phyloP scores from a whole-genome alignment of 2,797 vertebrate species.

The Phrynocephalus vlangalii region DNA sequence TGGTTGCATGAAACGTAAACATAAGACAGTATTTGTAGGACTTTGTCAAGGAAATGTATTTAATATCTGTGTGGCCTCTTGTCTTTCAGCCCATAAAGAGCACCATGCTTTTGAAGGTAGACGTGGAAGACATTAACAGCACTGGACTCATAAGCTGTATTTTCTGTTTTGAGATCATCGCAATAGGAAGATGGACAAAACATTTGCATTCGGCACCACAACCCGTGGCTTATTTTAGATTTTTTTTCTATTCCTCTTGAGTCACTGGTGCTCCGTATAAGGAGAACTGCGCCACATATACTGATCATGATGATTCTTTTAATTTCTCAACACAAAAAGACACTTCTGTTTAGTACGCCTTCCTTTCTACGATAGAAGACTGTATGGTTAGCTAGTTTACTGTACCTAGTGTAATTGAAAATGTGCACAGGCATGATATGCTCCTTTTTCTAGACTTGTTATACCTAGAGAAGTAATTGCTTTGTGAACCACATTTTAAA shows the following conservation, averaged over 20 bases:
- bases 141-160: conserved; percentile 63
- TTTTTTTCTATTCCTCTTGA: conserved; percentile 64
- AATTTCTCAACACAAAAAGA: conserved; percentile 34
- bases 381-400: conserved; percentile 53
- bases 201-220: conserved; percentile 56
- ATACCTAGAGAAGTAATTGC: conserved; percentile 37
- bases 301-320: conserved; percentile 37
- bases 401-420: conserved; percentile 59
- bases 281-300: conserved; percentile 36
- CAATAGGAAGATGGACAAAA: conserved; percentile 69
- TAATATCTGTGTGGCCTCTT: conserved; percentile 46
- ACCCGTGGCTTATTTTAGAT: conserved; percentile 50
- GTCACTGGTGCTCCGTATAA: conserved; percentile 62
- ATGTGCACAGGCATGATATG: conserved; percentile 45
- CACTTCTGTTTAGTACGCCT: conserved; percentile 49
- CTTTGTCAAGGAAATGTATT: conserved; percentile 36
- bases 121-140: conserved; percentile 85
- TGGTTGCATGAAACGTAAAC: conserved; percentile 17
- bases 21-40: not conserved
- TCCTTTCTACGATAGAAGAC: conserved; percentile 50
- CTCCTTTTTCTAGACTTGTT: conserved; percentile 60
- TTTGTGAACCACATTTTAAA: conserved; percentile 53
- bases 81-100: conserved; percentile 90
- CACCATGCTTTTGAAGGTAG: conserved; percentile 96
- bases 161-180: conserved; percentile 67